Conservation (phyloP, 2,113 vertebrate genomes). For the Scalopus aquaticus region DNA sequence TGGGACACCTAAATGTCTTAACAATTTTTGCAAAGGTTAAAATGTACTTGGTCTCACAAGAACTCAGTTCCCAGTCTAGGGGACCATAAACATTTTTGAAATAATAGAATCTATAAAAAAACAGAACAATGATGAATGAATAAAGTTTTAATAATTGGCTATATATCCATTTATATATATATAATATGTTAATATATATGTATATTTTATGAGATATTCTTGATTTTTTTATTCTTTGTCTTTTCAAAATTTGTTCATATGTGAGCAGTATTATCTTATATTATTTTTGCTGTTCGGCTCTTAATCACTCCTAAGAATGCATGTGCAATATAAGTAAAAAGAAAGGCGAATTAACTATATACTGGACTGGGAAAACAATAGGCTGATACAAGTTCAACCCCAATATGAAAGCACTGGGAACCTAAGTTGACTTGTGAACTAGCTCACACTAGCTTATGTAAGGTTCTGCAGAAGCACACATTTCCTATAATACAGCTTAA, state of each 20-base stretch:
- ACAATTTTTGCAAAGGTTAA: neutral
- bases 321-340: neutral
- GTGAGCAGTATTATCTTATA: neutral
- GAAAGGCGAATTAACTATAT: neutral
- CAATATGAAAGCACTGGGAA: neutral
- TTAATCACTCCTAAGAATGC: neutral
- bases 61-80: neutral
- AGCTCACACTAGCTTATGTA: neutral
- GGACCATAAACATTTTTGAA: neutral
- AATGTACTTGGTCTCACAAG: neutral
- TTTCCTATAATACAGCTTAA: neutral
- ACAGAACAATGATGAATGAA: neutral
- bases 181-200: too few species aligned
- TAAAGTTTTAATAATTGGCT: neutral
- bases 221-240: too few species aligned
- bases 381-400: neutral
- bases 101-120: neutral
- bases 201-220: too few species aligned
- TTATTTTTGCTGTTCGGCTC: neutral
- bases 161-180: neutral
- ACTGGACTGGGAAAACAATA: neutral
- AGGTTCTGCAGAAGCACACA: neutral
- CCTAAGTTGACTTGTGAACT: neutral
- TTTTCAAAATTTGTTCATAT: neutral
- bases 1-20: neutral